A percentile compares a stretch with the other conserved stretches of the same genome.
phyloP scores from a whole-genome alignment of 2,888 invertebrate genomes.

The Carabus problematicus region DNA sequence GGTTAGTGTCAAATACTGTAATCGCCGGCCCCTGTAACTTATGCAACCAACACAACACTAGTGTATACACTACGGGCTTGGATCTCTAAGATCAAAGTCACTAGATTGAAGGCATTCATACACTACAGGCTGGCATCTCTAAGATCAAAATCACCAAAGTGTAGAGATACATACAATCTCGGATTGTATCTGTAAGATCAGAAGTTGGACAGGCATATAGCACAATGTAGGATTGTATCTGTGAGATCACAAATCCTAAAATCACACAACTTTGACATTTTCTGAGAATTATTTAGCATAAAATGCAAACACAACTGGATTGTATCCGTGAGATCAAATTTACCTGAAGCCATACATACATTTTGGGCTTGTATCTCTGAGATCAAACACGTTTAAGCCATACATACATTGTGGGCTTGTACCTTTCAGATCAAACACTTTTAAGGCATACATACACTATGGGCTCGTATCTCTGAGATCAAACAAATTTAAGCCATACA shows the following conservation, averaged over 20 bases:
- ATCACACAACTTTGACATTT: no score
- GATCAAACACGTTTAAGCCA: constrained; percentile 13
- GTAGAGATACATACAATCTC: no score
- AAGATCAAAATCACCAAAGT: constrained; percentile 6
- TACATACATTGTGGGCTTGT: neutral
- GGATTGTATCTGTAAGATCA: no score
- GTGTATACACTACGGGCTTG: neutral
- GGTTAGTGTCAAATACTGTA: constrained; percentile 46
- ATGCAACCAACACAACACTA: neutral
- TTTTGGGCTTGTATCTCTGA: neutral
- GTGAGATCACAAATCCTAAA: neutral
- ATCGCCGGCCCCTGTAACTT: no score
- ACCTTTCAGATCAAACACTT: no score
- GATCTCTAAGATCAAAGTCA: constrained; percentile 24
- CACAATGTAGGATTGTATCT: constrained; percentile 44
- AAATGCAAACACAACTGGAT: constrained; percentile 46
- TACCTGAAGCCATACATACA: neutral
- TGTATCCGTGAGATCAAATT: neutral
- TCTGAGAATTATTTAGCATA: constrained; percentile 24
- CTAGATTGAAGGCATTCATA: neutral
- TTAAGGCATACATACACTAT: constrained; percentile 8
- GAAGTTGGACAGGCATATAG: no score
- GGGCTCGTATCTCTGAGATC: constrained; percentile 32
- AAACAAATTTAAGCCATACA: neutral
- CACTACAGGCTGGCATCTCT: constrained; percentile 19